Percentiles rank a stretch among this genome's conserved stretches.
Conservation (phyloP, 2,113 vertebrate species). For the Sebastes fasciatus region DNA sequence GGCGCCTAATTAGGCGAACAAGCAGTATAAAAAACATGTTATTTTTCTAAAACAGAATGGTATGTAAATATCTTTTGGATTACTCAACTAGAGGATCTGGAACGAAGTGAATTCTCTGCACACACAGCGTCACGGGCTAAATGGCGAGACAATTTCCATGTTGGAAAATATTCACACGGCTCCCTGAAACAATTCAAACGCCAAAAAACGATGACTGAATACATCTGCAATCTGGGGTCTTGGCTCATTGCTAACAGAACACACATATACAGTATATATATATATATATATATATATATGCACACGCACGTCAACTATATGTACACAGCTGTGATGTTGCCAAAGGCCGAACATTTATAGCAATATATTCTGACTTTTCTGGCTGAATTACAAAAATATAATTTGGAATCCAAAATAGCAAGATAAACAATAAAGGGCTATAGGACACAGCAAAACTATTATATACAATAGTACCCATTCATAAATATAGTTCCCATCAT, state of each 20-base stretch:
- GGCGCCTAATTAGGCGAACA: conserved; percentile 9
- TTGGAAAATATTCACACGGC: conserved; percentile 10
- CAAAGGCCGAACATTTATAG: background rate
- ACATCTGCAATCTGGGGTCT: conserved; percentile 12
- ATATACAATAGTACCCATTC: background rate
- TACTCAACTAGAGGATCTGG: background rate
- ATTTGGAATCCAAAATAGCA: background rate
- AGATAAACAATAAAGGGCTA: background rate
- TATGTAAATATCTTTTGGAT: conserved; percentile 18
- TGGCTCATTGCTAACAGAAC: conserved; percentile 20
- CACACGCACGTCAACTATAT: background rate
- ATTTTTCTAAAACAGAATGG: background rate
- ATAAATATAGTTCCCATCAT: background rate
- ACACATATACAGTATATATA: background rate
- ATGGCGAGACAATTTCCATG: conserved; percentile 11
- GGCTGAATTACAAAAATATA: background rate
- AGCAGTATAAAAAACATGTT: background rate
- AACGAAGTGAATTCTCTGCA: background rate
- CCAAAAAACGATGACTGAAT: background rate
- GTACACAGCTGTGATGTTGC: conserved; percentile 1
- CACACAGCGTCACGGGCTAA: background rate
- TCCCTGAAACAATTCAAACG: conserved; percentile 11
- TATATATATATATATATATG: background rate
- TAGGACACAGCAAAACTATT: background rate
- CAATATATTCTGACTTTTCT: background rate